Conservation (phyloP, 2,797 vertebrate genomes). For the Paratrypauchen microcephalus region DNA sequence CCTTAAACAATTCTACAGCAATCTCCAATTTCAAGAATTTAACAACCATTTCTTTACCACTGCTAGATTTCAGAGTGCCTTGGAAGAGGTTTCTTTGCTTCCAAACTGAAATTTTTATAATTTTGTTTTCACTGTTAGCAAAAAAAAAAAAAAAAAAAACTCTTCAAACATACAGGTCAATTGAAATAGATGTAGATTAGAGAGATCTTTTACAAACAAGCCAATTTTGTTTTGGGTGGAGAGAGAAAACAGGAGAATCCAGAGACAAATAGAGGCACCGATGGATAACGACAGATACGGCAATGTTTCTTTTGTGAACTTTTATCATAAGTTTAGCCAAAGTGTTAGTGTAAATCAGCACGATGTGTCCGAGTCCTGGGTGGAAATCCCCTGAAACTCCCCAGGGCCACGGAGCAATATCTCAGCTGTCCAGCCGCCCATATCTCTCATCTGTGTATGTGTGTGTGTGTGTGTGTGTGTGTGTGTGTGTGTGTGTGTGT, state of each 20-base stretch:
- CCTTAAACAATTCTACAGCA: no score
- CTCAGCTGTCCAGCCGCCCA: slow-evolving; percentile 66
- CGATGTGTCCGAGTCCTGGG: slow-evolving; percentile 67
- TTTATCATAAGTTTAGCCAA: slow-evolving; percentile 76
- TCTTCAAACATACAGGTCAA: neutral
- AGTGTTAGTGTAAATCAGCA: slow-evolving; percentile 76
- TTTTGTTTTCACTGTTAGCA: neutral
- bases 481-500: slow-evolving; percentile 30
- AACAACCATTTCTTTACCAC: no score
- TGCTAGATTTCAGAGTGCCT: neutral
- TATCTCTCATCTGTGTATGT: slow-evolving; percentile 56
- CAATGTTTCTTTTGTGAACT: slow-evolving; percentile 68
- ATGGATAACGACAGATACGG: slow-evolving; percentile 56
- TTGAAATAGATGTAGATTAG: neutral
- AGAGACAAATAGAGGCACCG: slow-evolving; percentile 47
- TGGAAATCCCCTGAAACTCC: slow-evolving; percentile 78
- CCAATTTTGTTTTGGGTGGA: slow-evolving; percentile 19
- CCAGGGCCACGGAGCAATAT: slow-evolving; percentile 67
- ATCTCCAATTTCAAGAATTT: no score
- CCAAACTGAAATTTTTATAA: neutral
- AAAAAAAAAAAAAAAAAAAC: neutral
- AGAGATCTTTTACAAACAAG: slow-evolving; percentile 2
- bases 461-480: slow-evolving; percentile 37
- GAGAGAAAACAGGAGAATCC: slow-evolving; percentile 34
- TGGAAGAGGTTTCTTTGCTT: neutral